Conservation (phyloP, 2,113 vertebrate genomes). For the Indicator indicator region DNA sequence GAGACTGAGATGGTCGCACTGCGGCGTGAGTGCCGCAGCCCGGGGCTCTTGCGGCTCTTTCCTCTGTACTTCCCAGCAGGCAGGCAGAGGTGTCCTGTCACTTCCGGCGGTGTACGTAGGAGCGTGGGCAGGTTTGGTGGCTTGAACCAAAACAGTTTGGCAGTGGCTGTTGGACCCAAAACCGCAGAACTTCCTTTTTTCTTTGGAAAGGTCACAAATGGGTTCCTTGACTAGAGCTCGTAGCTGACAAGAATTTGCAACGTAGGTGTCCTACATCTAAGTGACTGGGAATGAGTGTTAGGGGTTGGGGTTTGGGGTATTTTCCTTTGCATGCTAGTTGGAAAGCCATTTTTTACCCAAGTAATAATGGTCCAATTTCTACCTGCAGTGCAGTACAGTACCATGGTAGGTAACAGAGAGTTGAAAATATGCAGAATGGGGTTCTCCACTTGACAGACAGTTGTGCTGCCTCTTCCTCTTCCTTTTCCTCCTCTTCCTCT, state of each 20-base stretch:
- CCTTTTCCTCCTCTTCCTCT: not conserved
- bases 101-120: not conserved
- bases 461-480: not conserved
- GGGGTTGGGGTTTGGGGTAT: slow-evolving; percentile 50
- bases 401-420: slow-evolving; percentile 45
- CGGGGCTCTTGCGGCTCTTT: not conserved
- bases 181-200: slow-evolving; percentile 23
- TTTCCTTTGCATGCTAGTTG: slow-evolving; percentile 69
- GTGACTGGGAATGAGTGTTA: slow-evolving; percentile 36
- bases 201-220: slow-evolving; percentile 3
- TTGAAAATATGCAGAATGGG: not conserved
- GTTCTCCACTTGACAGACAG: not conserved
- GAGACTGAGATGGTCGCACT: not conserved
- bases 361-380: slow-evolving; percentile 41
- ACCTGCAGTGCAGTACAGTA: slow-evolving; percentile 60
- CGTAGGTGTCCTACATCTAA: slow-evolving; percentile 14
- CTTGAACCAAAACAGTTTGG: slow-evolving; percentile 21
- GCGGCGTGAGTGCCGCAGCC: not conserved
- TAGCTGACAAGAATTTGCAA: not conserved
- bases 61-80: not conserved
- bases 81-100: not conserved
- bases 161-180: slow-evolving; percentile 26
- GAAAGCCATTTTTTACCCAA: slow-evolving; percentile 40
- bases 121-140: not conserved
- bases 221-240: slow-evolving; percentile 42